Evolutionary conservation across 2,888 invertebrate genomes (phyloP).

Genomic region (Rambutsinella grinnellia): DNA sequence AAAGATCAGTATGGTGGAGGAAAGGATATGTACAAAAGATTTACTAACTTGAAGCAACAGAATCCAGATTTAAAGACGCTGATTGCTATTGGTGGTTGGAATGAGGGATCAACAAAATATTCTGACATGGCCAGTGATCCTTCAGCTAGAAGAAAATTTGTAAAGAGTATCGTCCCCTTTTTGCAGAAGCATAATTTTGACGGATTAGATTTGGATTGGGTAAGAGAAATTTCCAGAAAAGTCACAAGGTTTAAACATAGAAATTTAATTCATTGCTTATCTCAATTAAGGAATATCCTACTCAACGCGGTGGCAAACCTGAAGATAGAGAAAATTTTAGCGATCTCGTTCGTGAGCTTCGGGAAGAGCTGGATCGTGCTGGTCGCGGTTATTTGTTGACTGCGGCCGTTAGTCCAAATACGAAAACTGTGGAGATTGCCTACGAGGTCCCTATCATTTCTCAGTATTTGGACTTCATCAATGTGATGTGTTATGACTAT

Average conservation of each 20-base stretch:
- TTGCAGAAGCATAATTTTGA: constrained; percentile 76
- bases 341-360: constrained; percentile 36
- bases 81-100: constrained; percentile 69
- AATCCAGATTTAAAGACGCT: constrained; percentile 68
- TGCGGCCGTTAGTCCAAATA: constrained; percentile 60
- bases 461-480: constrained; percentile 67
- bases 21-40: constrained; percentile 67
- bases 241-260: no score
- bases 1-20: constrained; percentile 67
- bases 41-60: constrained; percentile 67
- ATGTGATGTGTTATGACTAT: constrained; percentile 68
- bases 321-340: constrained; percentile 66
- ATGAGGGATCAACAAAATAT: constrained; percentile 68
- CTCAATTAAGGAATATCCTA: constrained; percentile 68
- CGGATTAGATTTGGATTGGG: constrained; percentile 81
- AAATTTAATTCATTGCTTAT: constrained; percentile 57
- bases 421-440: constrained; percentile 43
- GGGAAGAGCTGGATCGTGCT: constrained; percentile 34
- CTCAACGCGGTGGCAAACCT: constrained; percentile 67
- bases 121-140: constrained; percentile 70
- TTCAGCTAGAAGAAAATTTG: constrained; percentile 71
- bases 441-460: constrained; percentile 57
- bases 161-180: constrained; percentile 73
- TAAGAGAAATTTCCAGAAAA: no score
- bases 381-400: constrained; percentile 53